phyloP scores from a whole-genome alignment of 2,797 vertebrate genomes.

The Glyptemys insculpta region DNA sequence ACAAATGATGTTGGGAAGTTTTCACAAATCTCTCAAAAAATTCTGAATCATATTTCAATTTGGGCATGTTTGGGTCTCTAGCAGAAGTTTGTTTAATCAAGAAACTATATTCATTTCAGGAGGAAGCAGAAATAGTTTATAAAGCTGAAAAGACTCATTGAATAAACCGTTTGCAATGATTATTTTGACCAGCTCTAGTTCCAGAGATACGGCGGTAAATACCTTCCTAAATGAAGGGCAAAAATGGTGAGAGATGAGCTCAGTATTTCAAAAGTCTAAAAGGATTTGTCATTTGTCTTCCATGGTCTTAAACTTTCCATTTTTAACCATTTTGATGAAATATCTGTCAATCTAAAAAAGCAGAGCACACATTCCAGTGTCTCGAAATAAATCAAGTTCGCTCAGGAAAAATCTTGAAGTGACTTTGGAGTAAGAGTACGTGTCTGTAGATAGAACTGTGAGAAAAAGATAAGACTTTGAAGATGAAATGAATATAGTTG shows the following conservation, averaged over 20 bases:
- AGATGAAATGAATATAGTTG: neutral
- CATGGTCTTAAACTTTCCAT: neutral
- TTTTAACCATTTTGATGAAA: neutral
- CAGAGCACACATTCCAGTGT: neutral
- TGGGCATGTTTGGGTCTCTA: neutral
- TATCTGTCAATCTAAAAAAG: neutral
- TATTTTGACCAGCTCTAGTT: slow-evolving; percentile 31
- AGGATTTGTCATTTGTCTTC: neutral
- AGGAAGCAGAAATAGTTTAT: slow-evolving; percentile 44
- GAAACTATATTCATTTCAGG: neutral
- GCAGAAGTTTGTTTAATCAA: slow-evolving; percentile 20
- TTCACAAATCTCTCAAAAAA: neutral
- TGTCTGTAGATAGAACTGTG: neutral
- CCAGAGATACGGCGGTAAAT: neutral
- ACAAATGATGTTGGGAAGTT: neutral
- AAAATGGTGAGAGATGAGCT: fast-evolving
- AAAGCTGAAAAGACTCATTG: neutral
- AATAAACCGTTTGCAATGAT: slow-evolving; percentile 29
- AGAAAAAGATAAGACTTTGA: neutral
- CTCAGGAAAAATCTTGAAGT: slow-evolving; percentile 1
- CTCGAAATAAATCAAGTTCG: neutral
- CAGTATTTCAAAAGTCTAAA: neutral
- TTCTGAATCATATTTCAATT: neutral
- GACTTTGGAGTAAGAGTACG: neutral
- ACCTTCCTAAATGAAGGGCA: neutral